Base-by-base conservation (phyloP, 1,140 invertebrate species). In the Drosophila subpulchrella region DNA sequence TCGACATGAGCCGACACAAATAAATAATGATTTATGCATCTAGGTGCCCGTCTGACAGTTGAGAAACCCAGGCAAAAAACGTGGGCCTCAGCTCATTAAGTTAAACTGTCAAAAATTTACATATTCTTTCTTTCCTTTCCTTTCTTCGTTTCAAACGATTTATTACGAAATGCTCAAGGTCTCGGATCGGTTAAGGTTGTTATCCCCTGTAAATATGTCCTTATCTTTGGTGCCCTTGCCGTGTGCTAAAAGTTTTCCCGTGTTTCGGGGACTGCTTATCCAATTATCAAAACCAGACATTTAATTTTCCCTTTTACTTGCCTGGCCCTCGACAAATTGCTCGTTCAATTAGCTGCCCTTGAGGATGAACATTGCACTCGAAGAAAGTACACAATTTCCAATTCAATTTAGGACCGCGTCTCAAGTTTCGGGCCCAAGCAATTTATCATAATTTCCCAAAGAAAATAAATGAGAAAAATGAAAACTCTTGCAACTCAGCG, bases 81-180 rank as follows among this genome's bases (percentile, higher is more conserved):
- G 13, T 4, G 38, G 71, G 47, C 41, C 46, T 63, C 38, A 51
- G 75, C 79, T 82, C 83, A 86, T 88, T 88, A 86, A 70, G 75
- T 86, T 86, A 88, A 88, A 79, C 79, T 86, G 83, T 86, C 83
- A 88, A 88, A 81, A 79, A 79, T 73, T 86, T 86, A 63, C 81
- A 83, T 83, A 88, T 88, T 88, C 66, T 38, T 61, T 41, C 44
- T 36, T 17, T 57, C 66, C 57, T 54, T 56, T 47, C 38, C n/a
- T 24, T 50, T 17, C 13, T 42, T 8, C 20, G 24, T 62, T 51
- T 50, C 15, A 50, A 41, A 79, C 79, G 79, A 86, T 88, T 88
- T 86, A 82, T 88, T 79, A 76, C 53, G 20, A 58, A 39, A 34
- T 39, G 38, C 56, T 47, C 46, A 72, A 66, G 55, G 53, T 39